Evolutionary conservation across 2,797 vertebrate genomes (phyloP).

Genomic region (Channallabes apus): DNA sequence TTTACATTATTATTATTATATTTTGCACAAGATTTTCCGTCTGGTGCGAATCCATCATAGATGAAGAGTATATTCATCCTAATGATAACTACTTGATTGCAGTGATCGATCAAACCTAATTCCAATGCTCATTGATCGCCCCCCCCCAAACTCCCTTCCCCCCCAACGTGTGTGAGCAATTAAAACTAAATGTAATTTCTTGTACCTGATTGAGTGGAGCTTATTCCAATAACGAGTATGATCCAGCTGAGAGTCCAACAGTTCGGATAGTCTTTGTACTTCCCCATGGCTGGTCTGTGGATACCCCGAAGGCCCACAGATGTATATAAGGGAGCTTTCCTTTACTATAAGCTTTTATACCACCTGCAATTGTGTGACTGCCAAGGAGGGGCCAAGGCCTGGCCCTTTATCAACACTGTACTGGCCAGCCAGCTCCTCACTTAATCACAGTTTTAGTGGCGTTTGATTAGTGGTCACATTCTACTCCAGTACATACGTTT

Average conservation of each 20-base stretch:
- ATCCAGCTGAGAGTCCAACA: constrained; percentile 63
- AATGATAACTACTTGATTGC: neutral
- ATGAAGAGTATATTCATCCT: neutral
- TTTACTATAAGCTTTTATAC: constrained; percentile 63
- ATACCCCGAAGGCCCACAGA: constrained; percentile 43
- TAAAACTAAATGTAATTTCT: neutral
- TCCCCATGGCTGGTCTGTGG: constrained; percentile 58
- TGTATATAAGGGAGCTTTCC: constrained; percentile 51
- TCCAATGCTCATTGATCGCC: neutral
- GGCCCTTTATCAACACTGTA: constrained; percentile 34
- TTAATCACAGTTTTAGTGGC: neutral
- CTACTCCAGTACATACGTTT: neutral
- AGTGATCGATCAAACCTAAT: neutral
- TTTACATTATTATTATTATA: constrained; percentile 24
- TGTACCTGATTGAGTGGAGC: constrained; percentile 59
- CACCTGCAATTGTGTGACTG: constrained; percentile 44
- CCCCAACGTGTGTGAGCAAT: neutral
- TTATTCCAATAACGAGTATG: constrained; percentile 53
- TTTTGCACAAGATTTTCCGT: neutral
- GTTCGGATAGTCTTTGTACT: constrained; percentile 20
- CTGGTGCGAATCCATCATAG: no score
- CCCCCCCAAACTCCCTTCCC: no score
- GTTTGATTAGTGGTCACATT: neutral
- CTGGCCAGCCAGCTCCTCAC: neutral
- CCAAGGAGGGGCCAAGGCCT: constrained; percentile 56